phyloP scores from a whole-genome alignment of 2,113 vertebrate genomes.

The Hypomesus transpacificus region DNA sequence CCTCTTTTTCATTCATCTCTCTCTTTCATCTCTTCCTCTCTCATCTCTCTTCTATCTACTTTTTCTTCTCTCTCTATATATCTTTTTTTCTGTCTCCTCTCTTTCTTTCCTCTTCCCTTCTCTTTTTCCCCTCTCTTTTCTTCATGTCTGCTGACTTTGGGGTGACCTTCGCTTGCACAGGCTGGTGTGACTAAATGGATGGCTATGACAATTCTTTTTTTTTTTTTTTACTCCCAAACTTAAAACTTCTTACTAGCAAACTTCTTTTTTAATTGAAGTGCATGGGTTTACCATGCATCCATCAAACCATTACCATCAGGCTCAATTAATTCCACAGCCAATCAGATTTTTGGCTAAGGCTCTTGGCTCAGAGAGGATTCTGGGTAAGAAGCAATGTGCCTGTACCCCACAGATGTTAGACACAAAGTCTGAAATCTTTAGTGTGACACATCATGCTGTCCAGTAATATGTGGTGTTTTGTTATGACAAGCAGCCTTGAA shows the following conservation, averaged over 20 bases:
- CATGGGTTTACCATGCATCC: too few relatives aligned
- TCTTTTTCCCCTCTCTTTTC: neutral
- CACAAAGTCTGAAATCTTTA: slow-evolving; percentile 20
- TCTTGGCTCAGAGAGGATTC: slow-evolving; percentile 32
- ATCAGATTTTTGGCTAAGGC: slow-evolving; percentile 46
- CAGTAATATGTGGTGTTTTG: slow-evolving; percentile 43
- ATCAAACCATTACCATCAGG: slow-evolving; percentile 55
- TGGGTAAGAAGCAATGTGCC: slow-evolving; percentile 37
- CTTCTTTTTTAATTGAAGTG: slow-evolving; percentile 55
- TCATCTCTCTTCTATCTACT: slow-evolving; percentile 2
- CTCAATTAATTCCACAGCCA: slow-evolving; percentile 48
- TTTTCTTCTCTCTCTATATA: neutral
- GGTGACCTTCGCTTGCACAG: slow-evolving; percentile 53
- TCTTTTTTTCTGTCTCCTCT: neutral
- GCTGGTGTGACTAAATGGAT: slow-evolving; percentile 51
- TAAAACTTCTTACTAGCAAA: slow-evolving; percentile 34
- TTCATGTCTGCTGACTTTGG: slow-evolving; percentile 17
- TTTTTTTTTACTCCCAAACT: slow-evolving; percentile 38
- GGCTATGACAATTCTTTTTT: slow-evolving; percentile 20
- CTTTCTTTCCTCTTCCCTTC: neutral
- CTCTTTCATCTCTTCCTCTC: neutral
- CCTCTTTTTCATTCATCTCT: slow-evolving; percentile 18
- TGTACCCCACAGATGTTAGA: slow-evolving; percentile 50
- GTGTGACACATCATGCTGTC: slow-evolving; percentile 20
- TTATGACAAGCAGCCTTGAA: slow-evolving; percentile 30